phyloP scores from a whole-genome alignment of 2,797 vertebrate genomes.

The Buphagus erythrorhynchus region DNA sequence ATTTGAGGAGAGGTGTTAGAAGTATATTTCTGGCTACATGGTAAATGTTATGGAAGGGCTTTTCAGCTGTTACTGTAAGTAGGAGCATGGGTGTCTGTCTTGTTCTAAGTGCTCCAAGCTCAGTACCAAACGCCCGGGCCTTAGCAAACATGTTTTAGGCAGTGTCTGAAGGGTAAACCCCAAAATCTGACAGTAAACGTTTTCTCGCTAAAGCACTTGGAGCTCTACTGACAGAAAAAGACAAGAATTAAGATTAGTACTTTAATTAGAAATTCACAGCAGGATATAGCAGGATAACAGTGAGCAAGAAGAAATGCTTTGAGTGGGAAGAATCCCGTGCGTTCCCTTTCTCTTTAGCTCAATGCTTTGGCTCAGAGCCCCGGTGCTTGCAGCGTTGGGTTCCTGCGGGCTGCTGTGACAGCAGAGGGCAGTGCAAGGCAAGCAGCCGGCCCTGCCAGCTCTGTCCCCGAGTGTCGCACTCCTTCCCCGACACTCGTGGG shows the following conservation, averaged over 20 bases:
- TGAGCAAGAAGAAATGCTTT: background rate
- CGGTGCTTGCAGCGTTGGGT: rapidly evolving
- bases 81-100: rapidly evolving
- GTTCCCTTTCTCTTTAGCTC: rapidly evolving
- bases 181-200: rapidly evolving
- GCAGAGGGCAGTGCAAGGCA: constrained; percentile 28
- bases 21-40: rapidly evolving
- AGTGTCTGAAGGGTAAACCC: background rate
- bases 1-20: background rate
- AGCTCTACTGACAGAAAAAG: background rate
- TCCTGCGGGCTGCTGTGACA: background rate
- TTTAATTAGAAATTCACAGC: background rate
- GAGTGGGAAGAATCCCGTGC: background rate
- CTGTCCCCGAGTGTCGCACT: background rate
- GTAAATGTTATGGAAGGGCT: too few species aligned
- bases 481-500: background rate
- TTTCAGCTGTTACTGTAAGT: background rate
- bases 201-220: background rate
- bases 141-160: background rate
- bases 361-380: rapidly evolving
- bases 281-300: background rate
- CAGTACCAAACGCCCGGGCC: background rate
- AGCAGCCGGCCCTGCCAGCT: background rate
- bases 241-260: background rate
- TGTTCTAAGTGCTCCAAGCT: background rate